Percentiles rank a stretch among this genome's conserved stretches.
Evolutionary conservation across 64 coral and sea anemone species (phyloP).

Genomic region (Porites australiensis): DNA sequence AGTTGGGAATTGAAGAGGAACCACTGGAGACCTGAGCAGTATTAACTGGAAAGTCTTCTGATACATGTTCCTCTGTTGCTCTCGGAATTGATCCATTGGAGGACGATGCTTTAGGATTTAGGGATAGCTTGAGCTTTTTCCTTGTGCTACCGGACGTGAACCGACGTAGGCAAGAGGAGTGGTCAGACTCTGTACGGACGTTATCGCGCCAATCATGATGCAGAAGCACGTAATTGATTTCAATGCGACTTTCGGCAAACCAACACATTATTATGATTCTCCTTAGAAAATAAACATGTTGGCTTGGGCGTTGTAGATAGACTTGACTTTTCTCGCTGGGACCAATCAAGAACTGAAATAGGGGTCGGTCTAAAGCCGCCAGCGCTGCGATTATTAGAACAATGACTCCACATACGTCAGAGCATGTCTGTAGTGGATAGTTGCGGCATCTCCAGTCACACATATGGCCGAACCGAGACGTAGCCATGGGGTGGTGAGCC

Average conservation of each 20-base stretch:
- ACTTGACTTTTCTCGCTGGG: neutral
- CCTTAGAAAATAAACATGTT: conserved; percentile 28
- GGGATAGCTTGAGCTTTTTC: neutral
- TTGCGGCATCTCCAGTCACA: conserved; percentile 46
- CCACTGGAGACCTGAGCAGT: neutral
- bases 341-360: conserved; percentile 30
- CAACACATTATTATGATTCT: conserved; percentile 7
- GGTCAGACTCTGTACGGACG: neutral
- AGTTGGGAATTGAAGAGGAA: neutral
- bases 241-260: conserved; percentile 22
- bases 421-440: conserved; percentile 25
- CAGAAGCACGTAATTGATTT: conserved; percentile 16
- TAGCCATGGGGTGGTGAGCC: conserved; percentile 15
- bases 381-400: neutral
- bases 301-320: conserved; percentile 10
- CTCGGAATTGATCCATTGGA: neutral
- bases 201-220: neutral
- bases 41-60: neutral
- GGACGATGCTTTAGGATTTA: neutral
- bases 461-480: neutral
- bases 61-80: neutral
- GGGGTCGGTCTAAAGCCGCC: conserved; percentile 1
- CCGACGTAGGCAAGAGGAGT: neutral
- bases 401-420: conserved; percentile 28
- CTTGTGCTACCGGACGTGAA: neutral